Percentiles rank a stretch among this genome's conserved stretches.
Conservation (phyloP, 2,888 invertebrate species). For the Fabriciana adippe region DNA sequence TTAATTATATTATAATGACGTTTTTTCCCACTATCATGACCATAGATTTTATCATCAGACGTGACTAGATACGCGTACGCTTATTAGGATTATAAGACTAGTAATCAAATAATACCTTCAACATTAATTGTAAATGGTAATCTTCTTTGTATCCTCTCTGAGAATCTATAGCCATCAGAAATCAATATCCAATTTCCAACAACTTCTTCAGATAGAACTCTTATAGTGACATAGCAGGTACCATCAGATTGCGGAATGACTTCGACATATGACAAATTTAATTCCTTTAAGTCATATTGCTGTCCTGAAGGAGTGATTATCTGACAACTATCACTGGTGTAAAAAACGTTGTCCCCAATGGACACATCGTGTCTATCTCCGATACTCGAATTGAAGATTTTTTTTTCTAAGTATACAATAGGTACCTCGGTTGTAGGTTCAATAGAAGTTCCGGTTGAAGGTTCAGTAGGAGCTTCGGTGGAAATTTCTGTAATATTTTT, state of each 20-base stretch:
- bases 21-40: constrained; percentile 41
- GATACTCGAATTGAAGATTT: constrained; percentile 35
- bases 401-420: constrained; percentile 28
- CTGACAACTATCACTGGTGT: constrained; percentile 53
- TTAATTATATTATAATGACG: not conserved
- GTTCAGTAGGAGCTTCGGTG: not conserved
- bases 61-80: constrained; percentile 60
- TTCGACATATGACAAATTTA: constrained; percentile 50
- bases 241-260: constrained; percentile 43
- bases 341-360: constrained; percentile 40
- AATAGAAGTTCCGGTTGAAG: constrained; percentile 14
- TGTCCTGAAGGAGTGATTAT: constrained; percentile 54
- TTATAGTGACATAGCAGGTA: constrained; percentile 55
- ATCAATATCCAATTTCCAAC: constrained; percentile 65
- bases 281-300: constrained; percentile 50
- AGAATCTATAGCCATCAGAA: constrained; percentile 48
- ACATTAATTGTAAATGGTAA: constrained; percentile 57
- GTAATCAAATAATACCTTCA: constrained; percentile 57
- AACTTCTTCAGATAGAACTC: constrained; percentile 48
- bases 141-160: constrained; percentile 55
- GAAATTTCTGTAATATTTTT: not conserved
- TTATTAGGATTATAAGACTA: constrained; percentile 22
- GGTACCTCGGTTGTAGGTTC: constrained; percentile 4
- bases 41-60: constrained; percentile 57
- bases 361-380: constrained; percentile 45